Evolutionary conservation across 2,888 invertebrate species (phyloP).

Genomic region (Thera britannica): DNA sequence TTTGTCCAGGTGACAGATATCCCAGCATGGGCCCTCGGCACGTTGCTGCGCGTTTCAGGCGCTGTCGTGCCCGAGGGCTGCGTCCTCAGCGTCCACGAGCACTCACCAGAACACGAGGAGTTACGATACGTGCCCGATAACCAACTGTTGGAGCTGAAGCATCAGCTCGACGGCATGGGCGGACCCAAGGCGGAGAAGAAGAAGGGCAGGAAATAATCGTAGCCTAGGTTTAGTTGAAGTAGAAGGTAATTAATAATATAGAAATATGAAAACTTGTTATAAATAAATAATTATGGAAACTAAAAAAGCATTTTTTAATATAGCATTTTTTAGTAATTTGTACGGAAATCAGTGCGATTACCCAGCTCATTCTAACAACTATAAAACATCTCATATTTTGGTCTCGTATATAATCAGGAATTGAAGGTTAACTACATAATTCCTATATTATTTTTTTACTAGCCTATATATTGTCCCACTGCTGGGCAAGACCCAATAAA

Average conservation of each 20-base stretch:
- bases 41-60: conserved; percentile 90
- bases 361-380: no score
- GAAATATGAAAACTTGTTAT: background rate
- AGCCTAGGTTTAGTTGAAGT: background rate
- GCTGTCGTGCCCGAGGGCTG: conserved; percentile 92
- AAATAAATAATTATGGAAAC: background rate
- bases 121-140: conserved; percentile 93
- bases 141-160: conserved; percentile 89
- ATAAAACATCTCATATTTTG: no score
- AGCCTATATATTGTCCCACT: no score
- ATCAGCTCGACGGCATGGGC: conserved; percentile 88
- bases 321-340: no score
- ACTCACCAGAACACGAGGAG: conserved; percentile 88
- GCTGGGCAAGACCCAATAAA: no score
- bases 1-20: conserved; percentile 83
- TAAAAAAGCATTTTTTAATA: no score
- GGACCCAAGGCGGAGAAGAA: conserved; percentile 78
- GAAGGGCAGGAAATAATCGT: conserved; percentile 52
- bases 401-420: no score
- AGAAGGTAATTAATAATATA: background rate
- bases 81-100: conserved; percentile 87
- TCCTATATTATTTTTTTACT: no score
- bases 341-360: no score
- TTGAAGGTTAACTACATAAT: no score
- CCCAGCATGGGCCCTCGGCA: conserved; percentile 86